Evolutionary conservation across 2,888 invertebrate species (phyloP).

Genomic region (Meganola albula): DNA sequence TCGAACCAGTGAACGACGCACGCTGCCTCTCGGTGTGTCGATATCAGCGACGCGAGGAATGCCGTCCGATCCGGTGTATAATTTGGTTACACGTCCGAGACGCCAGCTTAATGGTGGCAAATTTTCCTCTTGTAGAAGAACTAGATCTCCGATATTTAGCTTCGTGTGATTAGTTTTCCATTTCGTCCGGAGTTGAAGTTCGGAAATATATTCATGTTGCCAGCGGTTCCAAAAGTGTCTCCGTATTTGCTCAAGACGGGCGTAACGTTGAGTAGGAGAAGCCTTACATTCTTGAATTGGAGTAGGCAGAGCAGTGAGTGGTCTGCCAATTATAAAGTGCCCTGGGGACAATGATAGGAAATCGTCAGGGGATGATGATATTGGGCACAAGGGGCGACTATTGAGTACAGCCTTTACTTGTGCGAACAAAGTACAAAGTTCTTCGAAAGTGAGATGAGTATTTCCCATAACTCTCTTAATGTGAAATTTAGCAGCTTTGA

Average conservation of each 20-base stretch:
- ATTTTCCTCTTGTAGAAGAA: too few species aligned
- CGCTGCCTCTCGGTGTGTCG: too few species aligned
- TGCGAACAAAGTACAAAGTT: constrained; percentile 6
- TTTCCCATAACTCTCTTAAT: constrained; percentile 3
- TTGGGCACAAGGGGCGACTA: constrained; percentile 2
- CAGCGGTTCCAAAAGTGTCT: constrained; percentile 13
- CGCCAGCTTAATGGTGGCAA: too few species aligned
- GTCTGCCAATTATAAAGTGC: constrained; percentile 5
- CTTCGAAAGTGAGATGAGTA: constrained; percentile 5
- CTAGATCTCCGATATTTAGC: too few species aligned
- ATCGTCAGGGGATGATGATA: not conserved
- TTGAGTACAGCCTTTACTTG: constrained; percentile 10
- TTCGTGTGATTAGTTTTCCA: constrained; percentile 3
- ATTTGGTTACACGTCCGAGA: too few species aligned
- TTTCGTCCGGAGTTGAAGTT: constrained; percentile 3
- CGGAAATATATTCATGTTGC: constrained; percentile 9
- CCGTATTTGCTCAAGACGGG: constrained; percentile 1
- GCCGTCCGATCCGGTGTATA: too few species aligned
- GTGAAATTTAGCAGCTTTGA: constrained; percentile 17
- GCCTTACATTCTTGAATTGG: not conserved
- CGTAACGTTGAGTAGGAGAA: not conserved
- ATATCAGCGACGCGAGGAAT: too few species aligned
- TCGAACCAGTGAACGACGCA: too few species aligned
- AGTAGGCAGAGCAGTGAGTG: constrained; percentile 1
- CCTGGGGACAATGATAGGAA: constrained; percentile 1